These are phyloP conservation scores for Ceramica pisi DNA, from an alignment of 2,888 invertebrate genomes.

Conservation along the genomic window DNA sequence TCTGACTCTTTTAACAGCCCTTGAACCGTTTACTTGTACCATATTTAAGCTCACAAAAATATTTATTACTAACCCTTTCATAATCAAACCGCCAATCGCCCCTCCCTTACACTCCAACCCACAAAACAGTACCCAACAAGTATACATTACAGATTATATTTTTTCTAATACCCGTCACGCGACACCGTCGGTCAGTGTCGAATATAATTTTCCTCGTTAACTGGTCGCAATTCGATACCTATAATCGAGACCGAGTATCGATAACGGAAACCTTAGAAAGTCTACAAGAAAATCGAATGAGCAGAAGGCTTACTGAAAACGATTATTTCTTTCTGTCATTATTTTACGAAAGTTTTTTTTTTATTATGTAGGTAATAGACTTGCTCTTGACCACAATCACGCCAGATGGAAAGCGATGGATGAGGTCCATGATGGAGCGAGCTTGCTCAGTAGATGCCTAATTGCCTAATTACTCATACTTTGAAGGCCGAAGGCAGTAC, in stretches of 20 bases:
- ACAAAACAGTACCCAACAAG: constrained; percentile 64
- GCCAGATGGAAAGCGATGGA: too few relatives aligned
- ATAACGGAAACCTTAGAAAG: constrained; percentile 86
- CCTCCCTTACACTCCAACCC: constrained; percentile 44
- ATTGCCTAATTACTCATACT: too few relatives aligned
- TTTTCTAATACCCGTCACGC: constrained; percentile 80
- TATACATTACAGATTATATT: constrained; percentile 79
- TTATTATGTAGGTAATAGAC: too few relatives aligned
- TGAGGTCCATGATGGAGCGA: too few relatives aligned
- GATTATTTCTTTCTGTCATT: too few relatives aligned
- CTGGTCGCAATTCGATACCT: constrained; percentile 83
- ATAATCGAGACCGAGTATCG: constrained; percentile 83
- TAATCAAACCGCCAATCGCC: not conserved
- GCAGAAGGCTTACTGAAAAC: constrained; percentile 41
- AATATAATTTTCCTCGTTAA: constrained; percentile 88
- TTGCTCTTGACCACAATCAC: too few relatives aligned
- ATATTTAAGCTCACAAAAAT: too few relatives aligned
- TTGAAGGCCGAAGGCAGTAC: too few relatives aligned
- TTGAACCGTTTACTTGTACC: too few relatives aligned
- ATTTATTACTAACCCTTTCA: not conserved
- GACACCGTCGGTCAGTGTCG: constrained; percentile 84
- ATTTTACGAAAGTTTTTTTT: too few relatives aligned
- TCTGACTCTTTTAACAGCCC: too few relatives aligned
- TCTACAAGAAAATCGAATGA: constrained; percentile 13
- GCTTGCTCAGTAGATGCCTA: too few relatives aligned